Evolutionary conservation across 1,140 invertebrate genomes (phyloP).

Genomic region (Lepidurus couesii): DNA sequence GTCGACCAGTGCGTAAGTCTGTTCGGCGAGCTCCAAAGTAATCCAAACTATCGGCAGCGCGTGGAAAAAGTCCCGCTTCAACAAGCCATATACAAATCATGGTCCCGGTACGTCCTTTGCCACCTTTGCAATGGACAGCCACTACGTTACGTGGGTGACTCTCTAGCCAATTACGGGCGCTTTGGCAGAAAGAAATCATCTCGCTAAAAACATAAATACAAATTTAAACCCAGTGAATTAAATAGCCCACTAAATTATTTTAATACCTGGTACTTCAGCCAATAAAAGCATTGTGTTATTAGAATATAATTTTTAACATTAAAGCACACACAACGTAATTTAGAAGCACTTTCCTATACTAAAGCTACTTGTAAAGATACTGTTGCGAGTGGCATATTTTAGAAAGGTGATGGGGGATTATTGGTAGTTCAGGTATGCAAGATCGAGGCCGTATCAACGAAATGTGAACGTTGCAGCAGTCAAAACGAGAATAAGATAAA

Average conservation of each 20-base stretch:
- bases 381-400: too few relatives aligned
- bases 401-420: too few relatives aligned
- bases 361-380: too few relatives aligned
- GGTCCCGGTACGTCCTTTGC: conserved; percentile 56
- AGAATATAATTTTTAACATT: neutral
- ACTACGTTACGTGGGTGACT: conserved; percentile 53
- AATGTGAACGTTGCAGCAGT: too few relatives aligned
- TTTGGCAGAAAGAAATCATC: conserved; percentile 49
- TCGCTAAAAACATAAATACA: conserved; percentile 43
- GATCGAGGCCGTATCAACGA: too few relatives aligned
- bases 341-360: too few relatives aligned
- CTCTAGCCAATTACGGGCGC: conserved; percentile 50
- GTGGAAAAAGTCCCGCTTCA: conserved; percentile 49
- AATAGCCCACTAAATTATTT: conserved; percentile 32
- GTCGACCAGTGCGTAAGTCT: conserved; percentile 48
- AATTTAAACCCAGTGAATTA: conserved; percentile 24
- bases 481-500: too few relatives aligned
- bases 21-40: conserved; percentile 54
- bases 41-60: conserved; percentile 50
- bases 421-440: too few relatives aligned
- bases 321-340: too few relatives aligned
- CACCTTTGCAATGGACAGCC: conserved; percentile 59
- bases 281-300: too few relatives aligned
- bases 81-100: conserved; percentile 55
- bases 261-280: conserved; percentile 30